Evolutionary conservation across 2,888 invertebrate genomes (phyloP), one percentile per base, ranked within the genome.

Genomic region (Caradrina kadenii): DNA sequence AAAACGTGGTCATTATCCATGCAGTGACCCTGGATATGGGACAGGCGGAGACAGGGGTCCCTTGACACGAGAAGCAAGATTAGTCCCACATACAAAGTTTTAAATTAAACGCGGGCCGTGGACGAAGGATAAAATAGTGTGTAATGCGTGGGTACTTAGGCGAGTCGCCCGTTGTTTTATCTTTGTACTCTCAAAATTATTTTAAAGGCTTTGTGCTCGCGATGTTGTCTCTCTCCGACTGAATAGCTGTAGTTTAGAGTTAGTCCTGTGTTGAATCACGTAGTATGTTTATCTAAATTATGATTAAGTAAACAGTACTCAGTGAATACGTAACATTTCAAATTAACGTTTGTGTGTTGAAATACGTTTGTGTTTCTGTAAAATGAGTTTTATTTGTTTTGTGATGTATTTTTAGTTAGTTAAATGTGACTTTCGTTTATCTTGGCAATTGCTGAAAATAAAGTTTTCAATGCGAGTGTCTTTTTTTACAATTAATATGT

Each of bases 1-100:
- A 75, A 79, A 91, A 88, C 88, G 88, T 87, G 85, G 88, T 87
- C 86, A 90, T 91, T 91, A 90, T 88, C 89, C 89, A 89, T 88
- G 87, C 90, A 88, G 86, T 82, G 82, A 84, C 89, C 86, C 80
- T 83, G 84, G 77, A 75, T 80, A 77, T 62, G 78, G 83, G 85
- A 84, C 81, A 76, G 73, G 76, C 76, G 82, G 82, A 87, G 89
- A 81, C 88, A 86, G 83, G 82, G 88, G 89, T 89, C 88, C 84
- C 87, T 80, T 86, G 88, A 90, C 88, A 82, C 73, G 86, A 85
- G 84, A 49, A 84, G 76, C 83, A 89, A 92, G 91, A 92, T 92
- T 91, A 92, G 88, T 87, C 90, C 90, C 88, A 86, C 89, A 92
- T 91, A 89, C 75, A 88, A 91, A 91, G 89, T 92, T 90, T 92